Evolutionary conservation across 1,140 invertebrate species (phyloP), one percentile per base, ranked within the genome.

Genomic region (Macrobrachium rosenbergii): DNA sequence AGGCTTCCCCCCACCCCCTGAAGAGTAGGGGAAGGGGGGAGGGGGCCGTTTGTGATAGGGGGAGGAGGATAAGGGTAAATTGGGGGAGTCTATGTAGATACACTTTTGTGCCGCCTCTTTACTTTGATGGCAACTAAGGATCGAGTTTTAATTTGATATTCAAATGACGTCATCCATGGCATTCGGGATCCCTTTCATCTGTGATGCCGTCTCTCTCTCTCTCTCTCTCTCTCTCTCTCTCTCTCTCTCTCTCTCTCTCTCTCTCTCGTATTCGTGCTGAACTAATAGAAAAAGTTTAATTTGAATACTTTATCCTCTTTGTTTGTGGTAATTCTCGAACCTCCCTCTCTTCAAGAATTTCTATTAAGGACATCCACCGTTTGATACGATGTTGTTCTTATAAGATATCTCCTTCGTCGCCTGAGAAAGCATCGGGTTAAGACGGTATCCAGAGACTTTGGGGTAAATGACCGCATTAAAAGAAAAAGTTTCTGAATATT

Each of bases 231-330:
- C 52, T 8, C 7, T 58, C 8, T 17, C 52, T 52, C 52, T 28
- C 17, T 37, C 58, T 60, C 45, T 73, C 21, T n/a, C n/a, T 28
- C 45, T 43, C n/a, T 59, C 28, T 63, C 45, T n/a, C 59, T 37
- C 11, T 62, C 16, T 63, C 14, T 64, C 19, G 28, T 64, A 76
- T 14, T 77, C 83, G 0, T 78, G 59, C 19, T 77, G n/a, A 64
- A 78, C 75, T 84, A 84, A 84, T 84, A 84, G 73, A 84, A 84
- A 83, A 84, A 84, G 67, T 84, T 84, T 84, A 84, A 84, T 84
- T 84, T 78, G 75, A 84, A 84, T 84, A 84, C 83, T 84, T 84
- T 84, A 64, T 69, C 60, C 75, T 52, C 52, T 84, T 83, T 84
- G 73, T 84, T 84, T 84, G 75, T 77, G 62, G 75, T 84, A 28